Conservation (phyloP, 2,797 vertebrate genomes). For the Cygnus olor region DNA sequence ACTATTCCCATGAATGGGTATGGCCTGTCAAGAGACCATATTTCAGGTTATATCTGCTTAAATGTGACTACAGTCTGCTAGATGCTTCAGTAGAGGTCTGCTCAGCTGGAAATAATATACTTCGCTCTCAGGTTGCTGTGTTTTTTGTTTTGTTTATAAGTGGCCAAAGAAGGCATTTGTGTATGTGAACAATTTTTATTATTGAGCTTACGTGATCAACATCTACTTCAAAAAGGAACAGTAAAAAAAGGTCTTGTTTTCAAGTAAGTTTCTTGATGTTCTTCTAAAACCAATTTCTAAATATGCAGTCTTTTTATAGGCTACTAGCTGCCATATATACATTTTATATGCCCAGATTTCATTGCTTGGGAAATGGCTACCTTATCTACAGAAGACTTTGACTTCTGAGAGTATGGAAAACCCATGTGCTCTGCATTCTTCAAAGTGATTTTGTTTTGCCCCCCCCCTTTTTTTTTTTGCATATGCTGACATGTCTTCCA, state of each 20-base stretch:
- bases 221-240: not conserved
- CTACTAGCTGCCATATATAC: not conserved
- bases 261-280: not conserved
- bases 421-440: not conserved
- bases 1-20: not conserved
- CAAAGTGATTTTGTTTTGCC: not conserved
- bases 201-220: not conserved
- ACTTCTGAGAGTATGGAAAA: not conserved
- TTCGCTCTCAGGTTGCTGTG: not conserved
- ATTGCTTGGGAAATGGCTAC: not conserved
- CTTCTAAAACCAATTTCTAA: not conserved
- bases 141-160: not conserved
- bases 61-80: not conserved
- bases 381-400: not conserved
- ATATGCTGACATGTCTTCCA: slow-evolving; percentile 21
- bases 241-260: not conserved
- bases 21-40: not conserved
- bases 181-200: not conserved
- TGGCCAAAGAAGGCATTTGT: not conserved
- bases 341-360: not conserved
- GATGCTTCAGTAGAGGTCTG: not conserved
- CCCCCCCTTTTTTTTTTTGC: not conserved
- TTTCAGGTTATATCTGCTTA: not conserved
- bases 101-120: not conserved
- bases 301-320: not conserved